Conservation (phyloP, 2,113 vertebrate species). For the Crotalus viridis region DNA sequence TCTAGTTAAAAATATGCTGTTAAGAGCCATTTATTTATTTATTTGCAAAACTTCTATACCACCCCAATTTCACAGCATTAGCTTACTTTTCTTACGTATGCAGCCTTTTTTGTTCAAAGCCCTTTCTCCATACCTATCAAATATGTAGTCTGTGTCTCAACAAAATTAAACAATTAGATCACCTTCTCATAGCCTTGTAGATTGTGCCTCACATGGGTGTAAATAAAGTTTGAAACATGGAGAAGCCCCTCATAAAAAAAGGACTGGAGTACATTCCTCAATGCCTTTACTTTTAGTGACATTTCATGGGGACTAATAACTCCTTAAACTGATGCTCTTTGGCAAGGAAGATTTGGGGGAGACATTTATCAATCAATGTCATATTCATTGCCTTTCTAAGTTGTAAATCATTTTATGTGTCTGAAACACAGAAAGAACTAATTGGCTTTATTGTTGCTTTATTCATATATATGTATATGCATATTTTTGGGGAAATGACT, state of each 20-base stretch:
- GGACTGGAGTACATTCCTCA: not conserved
- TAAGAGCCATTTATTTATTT: not conserved
- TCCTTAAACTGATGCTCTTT: not conserved
- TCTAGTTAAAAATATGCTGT: not conserved
- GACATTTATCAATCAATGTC: conserved; percentile 17
- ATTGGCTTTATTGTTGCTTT: conserved; percentile 70
- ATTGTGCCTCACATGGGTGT: not conserved
- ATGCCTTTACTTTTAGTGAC: not conserved
- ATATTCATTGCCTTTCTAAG: conserved; percentile 45
- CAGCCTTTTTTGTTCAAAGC: not conserved
- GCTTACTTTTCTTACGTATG: not conserved
- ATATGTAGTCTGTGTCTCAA: not conserved
- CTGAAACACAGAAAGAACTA: conserved; percentile 54
- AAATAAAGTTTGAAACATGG: not conserved
- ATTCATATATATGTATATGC: conserved; percentile 65
- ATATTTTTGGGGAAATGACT: conserved; percentile 68
- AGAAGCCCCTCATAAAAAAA: not conserved
- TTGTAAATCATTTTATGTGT: conserved; percentile 10
- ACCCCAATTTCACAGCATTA: not conserved
- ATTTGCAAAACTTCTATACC: not conserved
- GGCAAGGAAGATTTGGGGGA: conserved; percentile 8
- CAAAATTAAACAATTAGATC: not conserved
- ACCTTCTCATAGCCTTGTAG: not conserved
- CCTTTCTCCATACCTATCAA: not conserved
- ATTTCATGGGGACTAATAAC: not conserved